Evolutionary conservation across 2,888 invertebrate species (phyloP), one percentile per base, ranked within the genome.

Genomic region (Cerastis rubricosa): DNA sequence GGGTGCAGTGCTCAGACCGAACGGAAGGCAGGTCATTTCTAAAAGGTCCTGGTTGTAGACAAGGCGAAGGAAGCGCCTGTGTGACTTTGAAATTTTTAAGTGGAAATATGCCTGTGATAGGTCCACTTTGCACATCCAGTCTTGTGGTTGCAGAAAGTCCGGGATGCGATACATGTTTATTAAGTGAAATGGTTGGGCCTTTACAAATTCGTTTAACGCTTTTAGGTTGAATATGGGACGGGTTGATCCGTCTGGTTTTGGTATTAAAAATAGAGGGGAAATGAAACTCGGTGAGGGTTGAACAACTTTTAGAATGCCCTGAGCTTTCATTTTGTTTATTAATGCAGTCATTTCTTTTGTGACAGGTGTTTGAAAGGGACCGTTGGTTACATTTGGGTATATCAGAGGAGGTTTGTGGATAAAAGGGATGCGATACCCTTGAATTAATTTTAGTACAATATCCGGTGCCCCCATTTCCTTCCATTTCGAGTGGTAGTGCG

Each of bases 201-300:
- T 59, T 29, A 73, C 66, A 59, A 19, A 61, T 35, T 54, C 59
- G 45, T 73, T 73, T 22, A 73, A 14, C n/a, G 35, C 65, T 54
- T 51, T 51, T 3, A 72, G 45, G 54, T 65, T 65, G 65, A 72
- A 72, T 29, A 72, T 72, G 6, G 72, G 65, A 43, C 72, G 65
- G 43, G 64, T 45, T 47, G 71, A 71, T 43, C 71, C 63, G 63
- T 71, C 61, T 61, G 35, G 65, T 66, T 73, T 73, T 66, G 54
- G 64, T n/a, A 64, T 35, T 25, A 72, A 12, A 45, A 65, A 72
- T 54, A 72, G 43, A 43, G 54, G 51, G 61, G 71, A 71, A 45
- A 63, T 61, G 45, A 71, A 71, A 49, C 49, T 72, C 25, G 65
- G 68, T 95, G 59, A 66, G 35, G 45, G 66, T 59, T 66, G 66